Conservation (phyloP, 2,888 invertebrate genomes). For the Blera fallax region DNA sequence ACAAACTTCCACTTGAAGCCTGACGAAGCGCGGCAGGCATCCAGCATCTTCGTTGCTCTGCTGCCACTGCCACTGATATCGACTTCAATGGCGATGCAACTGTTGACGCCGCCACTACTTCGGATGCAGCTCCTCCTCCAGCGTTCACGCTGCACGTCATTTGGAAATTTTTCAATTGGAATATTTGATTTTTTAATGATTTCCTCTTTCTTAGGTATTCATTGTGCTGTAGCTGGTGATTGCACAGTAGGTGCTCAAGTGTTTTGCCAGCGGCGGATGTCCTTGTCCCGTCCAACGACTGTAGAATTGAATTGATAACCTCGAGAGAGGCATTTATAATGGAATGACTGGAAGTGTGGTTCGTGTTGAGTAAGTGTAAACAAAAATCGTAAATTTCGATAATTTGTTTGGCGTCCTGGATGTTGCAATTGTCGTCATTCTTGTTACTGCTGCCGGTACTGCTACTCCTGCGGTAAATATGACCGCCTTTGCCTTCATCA, state of each 20-base stretch:
- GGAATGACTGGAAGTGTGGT: constrained; percentile 90
- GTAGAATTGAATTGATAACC: constrained; percentile 81
- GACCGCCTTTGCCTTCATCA: constrained; percentile 58
- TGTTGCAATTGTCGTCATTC: constrained; percentile 53
- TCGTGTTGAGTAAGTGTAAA: constrained; percentile 86
- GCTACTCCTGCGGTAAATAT: constrained; percentile 30
- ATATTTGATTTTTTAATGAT: constrained; percentile 82
- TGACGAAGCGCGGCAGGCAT: constrained; percentile 48
- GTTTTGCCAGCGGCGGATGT: constrained; percentile 75
- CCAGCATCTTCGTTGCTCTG: constrained; percentile 46
- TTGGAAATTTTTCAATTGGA: constrained; percentile 81
- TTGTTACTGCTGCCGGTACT: constrained; percentile 23
- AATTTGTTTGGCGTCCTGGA: constrained; percentile 79
- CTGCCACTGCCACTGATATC: constrained; percentile 4
- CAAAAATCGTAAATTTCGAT: constrained; percentile 90
- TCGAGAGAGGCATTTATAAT: constrained; percentile 94
- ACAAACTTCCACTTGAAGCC: constrained; percentile 43
- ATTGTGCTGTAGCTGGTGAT: constrained; percentile 80
- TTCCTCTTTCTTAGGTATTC: constrained; percentile 81
- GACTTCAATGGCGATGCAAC: constrained; percentile 45
- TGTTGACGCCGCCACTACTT: constrained; percentile 18
- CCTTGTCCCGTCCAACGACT: constrained; percentile 76
- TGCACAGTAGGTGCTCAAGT: constrained; percentile 79
- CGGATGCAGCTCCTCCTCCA: not conserved
- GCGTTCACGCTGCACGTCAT: constrained; percentile 74